Conservation (phyloP, 2,888 invertebrate genomes). For the Drosophila peninsularis region DNA sequence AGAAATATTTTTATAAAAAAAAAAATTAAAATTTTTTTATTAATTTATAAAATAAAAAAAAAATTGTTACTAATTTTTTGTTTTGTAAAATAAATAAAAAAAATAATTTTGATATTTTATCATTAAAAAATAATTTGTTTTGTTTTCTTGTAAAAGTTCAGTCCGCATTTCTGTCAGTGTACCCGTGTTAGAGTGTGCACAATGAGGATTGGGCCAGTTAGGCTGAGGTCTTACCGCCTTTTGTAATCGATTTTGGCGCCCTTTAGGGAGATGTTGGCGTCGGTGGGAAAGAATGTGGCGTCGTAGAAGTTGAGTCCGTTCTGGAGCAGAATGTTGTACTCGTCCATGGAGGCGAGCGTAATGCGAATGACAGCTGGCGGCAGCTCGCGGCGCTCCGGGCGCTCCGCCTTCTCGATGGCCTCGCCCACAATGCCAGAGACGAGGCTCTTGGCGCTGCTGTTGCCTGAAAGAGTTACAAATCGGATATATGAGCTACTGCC, state of each 20-base stretch:
- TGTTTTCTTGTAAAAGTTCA: too few relatives aligned
- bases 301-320: constrained; percentile 95
- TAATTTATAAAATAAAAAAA: too few relatives aligned
- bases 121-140: too few relatives aligned
- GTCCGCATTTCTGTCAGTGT: not conserved
- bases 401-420: constrained; percentile 68
- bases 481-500: not conserved
- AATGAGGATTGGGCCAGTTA: not conserved
- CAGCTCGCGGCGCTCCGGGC: constrained; percentile 85
- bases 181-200: not conserved
- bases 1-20: too few relatives aligned
- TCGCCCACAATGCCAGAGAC: constrained; percentile 61
- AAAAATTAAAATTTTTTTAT: too few relatives aligned
- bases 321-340: constrained; percentile 91
- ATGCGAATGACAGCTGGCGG: constrained; percentile 89
- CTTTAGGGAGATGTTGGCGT: constrained; percentile 89
- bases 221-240: constrained; percentile 80
- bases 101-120: not conserved
- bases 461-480: constrained; percentile 33
- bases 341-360: constrained; percentile 90
- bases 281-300: constrained; percentile 94
- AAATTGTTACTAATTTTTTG: too few relatives aligned
- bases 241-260: constrained; percentile 87
- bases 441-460: constrained; percentile 46
- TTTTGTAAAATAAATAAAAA: not conserved